These are phyloP conservation scores for Schlechtendalia chinensis DNA, from an alignment of 1,140 invertebrate genomes.

Conservation along the genomic window DNA sequence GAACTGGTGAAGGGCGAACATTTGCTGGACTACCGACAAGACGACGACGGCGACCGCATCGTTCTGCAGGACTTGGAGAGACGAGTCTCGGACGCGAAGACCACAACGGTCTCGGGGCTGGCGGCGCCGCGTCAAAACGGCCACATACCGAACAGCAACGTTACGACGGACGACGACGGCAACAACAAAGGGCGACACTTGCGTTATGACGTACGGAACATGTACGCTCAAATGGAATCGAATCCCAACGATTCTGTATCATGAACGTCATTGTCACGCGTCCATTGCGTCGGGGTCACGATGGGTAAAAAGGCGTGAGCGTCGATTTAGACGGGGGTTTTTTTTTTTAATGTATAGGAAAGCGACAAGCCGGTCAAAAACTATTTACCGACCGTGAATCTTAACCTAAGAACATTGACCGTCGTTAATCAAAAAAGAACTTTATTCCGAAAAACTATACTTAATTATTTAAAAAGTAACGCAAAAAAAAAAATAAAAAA, in stretches of 20 bases:
- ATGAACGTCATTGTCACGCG: background rate
- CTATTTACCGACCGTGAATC: too few species aligned
- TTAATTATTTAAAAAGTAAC: too few species aligned
- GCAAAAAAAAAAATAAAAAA: too few species aligned
- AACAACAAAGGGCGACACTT: too few species aligned
- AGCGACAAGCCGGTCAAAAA: too few species aligned
- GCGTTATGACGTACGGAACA: conserved; percentile 54
- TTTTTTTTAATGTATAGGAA: background rate
- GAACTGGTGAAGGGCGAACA: conserved; percentile 61
- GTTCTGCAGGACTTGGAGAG: conserved; percentile 52
- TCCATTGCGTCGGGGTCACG: too few species aligned
- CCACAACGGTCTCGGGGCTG: background rate
- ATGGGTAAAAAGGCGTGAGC: too few species aligned
- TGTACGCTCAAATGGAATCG: conserved; percentile 56
- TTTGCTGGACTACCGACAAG: conserved; percentile 47
- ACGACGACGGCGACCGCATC: conserved; percentile 52
- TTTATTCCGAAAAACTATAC: too few species aligned
- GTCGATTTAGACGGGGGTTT: too few species aligned
- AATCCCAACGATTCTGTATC: conserved; percentile 51
- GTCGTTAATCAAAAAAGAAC: too few species aligned
- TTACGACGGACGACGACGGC: conserved; percentile 52
- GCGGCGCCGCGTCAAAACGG: conserved; percentile 50
- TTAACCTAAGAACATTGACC: too few species aligned
- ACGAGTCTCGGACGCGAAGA: conserved; percentile 18
- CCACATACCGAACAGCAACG: conserved; percentile 18